Base-by-base conservation (phyloP, 2,888 invertebrate species). In the Ecliptopera silaceata region DNA sequence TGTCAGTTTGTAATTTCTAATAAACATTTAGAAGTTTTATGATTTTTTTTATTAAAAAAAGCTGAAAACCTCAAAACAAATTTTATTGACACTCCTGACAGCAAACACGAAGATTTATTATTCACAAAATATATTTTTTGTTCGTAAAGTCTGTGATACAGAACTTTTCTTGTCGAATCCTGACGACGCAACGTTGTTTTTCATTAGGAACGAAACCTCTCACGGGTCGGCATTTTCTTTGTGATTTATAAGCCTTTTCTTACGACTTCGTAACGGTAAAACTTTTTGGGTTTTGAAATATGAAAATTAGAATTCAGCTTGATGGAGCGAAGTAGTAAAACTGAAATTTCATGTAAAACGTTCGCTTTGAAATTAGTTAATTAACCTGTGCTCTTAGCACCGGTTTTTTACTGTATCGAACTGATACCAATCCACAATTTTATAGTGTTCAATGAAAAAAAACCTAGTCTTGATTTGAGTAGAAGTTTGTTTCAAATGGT, bases 161-260 rank as follows among this genome's bases (percentile, higher is more conserved):
- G 42, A 47, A 70, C 68, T 70, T 71, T 70, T 66, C 70, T 69
- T 68, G 63, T 64, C 64, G 66, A 74, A 76, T 66, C 61, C 70
- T 75, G 75, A 77, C 71, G 69, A 72, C 71, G 72, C 71, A 68
- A 72, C 72, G 72, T 79, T 81, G 80, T 82, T 84, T 81, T 83
- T 83, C 79, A 75, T 77, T 79, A 74, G 66, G 60, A 61, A 57
- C 64, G 58, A 60, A 70, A 74, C 68, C 66, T 66, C 59, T 58
- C 64, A 70, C 64, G 66, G 67, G 63, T 63, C 51, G 67, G 69
- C 71, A 72, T 74, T 77, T 74, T 61, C 61, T 55, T 53, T 59
- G 70, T 80, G 79, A 81, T 82, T 84, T 82, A 82, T 79, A 77
- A 75, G 72, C 73, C 69, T 72, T 77, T 75, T 72, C 72, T 69